A percentile compares a stretch with the other conserved stretches of the same genome.
These are phyloP conservation scores for Pharmacophagus antenor DNA, from an alignment of 2,888 invertebrate genomes.

Conservation along the genomic window DNA sequence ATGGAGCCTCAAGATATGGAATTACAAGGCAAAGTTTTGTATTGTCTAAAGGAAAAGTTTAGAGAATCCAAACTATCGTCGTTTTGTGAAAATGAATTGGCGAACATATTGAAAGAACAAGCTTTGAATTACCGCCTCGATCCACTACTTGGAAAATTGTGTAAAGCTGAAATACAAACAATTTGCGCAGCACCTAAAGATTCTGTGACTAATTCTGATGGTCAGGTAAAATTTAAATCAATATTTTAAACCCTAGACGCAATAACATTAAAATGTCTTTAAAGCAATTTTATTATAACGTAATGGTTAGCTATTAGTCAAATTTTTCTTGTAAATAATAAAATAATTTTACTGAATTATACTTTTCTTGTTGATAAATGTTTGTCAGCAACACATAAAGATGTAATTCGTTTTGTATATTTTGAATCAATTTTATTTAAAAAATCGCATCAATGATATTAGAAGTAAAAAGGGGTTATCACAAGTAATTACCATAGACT, in stretches of 20 bases:
- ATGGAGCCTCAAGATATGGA: constrained; percentile 83
- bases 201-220: constrained; percentile 68
- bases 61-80: constrained; percentile 86
- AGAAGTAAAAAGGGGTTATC: too few species aligned
- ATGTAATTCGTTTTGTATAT: too few species aligned
- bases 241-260: background rate
- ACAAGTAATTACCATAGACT: too few species aligned
- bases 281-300: too few species aligned
- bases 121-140: constrained; percentile 95
- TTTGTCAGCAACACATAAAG: too few species aligned
- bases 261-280: too few species aligned
- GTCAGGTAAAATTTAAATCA: constrained; percentile 56
- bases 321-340: too few species aligned
- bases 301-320: too few species aligned
- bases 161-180: constrained; percentile 86
- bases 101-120: constrained; percentile 90
- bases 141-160: constrained; percentile 91
- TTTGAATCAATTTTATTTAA: too few species aligned
- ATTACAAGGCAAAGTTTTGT: constrained; percentile 90
- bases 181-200: constrained; percentile 80
- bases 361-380: too few species aligned
- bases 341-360: too few species aligned
- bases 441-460: too few species aligned
- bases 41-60: constrained; percentile 91
- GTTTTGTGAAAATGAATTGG: constrained; percentile 91